A percentile compares a stretch with the other conserved stretches of the same genome.
Conservation (phyloP, 2,113 vertebrate genomes). For the Macaca mulatta region DNA sequence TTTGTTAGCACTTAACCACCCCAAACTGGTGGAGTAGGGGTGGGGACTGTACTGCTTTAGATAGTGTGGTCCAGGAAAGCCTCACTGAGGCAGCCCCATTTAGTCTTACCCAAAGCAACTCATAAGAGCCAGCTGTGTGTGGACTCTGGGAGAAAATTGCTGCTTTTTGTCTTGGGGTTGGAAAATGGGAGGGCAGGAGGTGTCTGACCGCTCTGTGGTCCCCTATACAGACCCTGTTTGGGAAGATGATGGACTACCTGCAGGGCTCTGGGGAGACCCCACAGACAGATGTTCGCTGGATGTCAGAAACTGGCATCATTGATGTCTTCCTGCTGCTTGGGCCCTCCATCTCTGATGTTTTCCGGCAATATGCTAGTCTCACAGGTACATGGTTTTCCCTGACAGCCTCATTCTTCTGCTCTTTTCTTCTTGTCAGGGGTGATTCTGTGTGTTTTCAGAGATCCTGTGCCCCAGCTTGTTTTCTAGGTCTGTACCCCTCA, state of each 20-base stretch:
- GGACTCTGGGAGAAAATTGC: not conserved
- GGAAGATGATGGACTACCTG: constrained; percentile 94
- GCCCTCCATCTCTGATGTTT: constrained; percentile 87
- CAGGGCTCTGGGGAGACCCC: constrained; percentile 92
- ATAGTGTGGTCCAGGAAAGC: not conserved
- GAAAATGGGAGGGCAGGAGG: not conserved
- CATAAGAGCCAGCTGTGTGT: not conserved
- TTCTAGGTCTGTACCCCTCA: not conserved
- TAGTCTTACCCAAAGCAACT: not conserved
- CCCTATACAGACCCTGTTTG: constrained; percentile 90
- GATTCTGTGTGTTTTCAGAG: not conserved
- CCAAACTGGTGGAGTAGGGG: no score
- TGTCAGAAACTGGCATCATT: constrained; percentile 94
- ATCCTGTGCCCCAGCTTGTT: not conserved
- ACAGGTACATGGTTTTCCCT: constrained; percentile 82
- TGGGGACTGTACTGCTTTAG: not conserved
- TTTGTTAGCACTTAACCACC: no score
- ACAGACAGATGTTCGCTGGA: constrained; percentile 95
- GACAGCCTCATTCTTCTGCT: not conserved
- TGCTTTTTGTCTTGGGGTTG: not conserved
- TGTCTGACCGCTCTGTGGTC: not conserved
- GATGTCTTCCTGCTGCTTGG: constrained; percentile 93
- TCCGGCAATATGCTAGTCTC: constrained; percentile 92
- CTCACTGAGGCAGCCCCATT: not conserved
- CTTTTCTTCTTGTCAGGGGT: not conserved